Percentiles rank a stretch among this genome's conserved stretches.
Conservation (phyloP, 2,888 invertebrate genomes). For the Oithona nana region DNA sequence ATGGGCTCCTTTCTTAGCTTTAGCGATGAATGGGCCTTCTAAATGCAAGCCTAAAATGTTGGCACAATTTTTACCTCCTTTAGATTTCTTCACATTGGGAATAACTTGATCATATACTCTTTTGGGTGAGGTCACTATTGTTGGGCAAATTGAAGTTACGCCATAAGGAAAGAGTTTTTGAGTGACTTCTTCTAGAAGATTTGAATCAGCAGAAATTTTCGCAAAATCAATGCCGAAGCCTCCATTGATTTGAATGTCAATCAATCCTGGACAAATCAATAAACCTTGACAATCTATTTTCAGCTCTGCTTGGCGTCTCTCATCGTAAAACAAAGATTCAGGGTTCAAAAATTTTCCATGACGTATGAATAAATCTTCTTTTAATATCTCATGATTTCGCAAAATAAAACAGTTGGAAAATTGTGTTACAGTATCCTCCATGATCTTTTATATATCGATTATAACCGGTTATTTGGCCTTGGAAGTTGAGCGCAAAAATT, state of each 20-base stretch:
- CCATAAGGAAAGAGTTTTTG: constrained; percentile 54
- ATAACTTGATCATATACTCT: constrained; percentile 50
- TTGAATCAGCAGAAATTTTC: background rate
- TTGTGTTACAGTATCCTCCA: background rate
- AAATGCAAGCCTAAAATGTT: constrained; percentile 73
- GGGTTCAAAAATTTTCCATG: constrained; percentile 71
- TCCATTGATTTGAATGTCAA: constrained; percentile 97
- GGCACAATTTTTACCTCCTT: constrained; percentile 57
- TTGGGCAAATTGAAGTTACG: constrained; percentile 93
- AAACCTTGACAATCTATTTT: constrained; percentile 55
- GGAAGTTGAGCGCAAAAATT: too few relatives aligned
- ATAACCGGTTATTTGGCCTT: too few relatives aligned
- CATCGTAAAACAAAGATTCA: constrained; percentile 75
- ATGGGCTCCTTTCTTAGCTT: constrained; percentile 83
- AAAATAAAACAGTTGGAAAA: constrained; percentile 64
- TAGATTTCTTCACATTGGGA: constrained; percentile 21
- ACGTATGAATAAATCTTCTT: constrained; percentile 75
- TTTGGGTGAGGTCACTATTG: constrained; percentile 70
- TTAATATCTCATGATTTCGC: constrained; percentile 48
- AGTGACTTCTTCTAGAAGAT: background rate
- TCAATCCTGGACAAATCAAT: constrained; percentile 80
- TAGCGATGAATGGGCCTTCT: constrained; percentile 91
- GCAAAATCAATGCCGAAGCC: constrained; percentile 21
- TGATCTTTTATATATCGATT: too few relatives aligned
- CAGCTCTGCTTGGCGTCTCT: constrained; percentile 48